A percentile compares a stretch with the other conserved stretches of the same genome.
Conservation (phyloP, 1,140 invertebrate genomes). For the Lethocerus indicus region DNA sequence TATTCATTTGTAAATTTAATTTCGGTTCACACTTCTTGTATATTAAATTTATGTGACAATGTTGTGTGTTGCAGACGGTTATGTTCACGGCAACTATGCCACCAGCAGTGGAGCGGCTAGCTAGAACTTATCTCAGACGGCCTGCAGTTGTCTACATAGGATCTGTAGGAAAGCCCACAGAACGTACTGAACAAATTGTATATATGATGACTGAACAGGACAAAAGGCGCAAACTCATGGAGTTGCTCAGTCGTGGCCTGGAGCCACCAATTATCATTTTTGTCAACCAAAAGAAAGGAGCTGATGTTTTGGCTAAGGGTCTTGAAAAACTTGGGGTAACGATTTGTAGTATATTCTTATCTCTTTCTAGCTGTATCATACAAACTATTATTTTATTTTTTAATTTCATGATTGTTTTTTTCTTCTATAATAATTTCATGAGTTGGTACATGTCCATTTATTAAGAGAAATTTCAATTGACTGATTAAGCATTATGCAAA, state of each 20-base stretch:
- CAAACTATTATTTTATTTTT: too few species aligned
- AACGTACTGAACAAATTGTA: conserved; percentile 94
- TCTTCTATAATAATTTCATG: too few species aligned
- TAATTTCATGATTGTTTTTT: too few species aligned
- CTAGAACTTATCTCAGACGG: conserved; percentile 82
- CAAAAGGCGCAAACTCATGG: conserved; percentile 79
- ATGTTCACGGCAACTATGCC: conserved; percentile 99
- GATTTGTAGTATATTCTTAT: too few species aligned
- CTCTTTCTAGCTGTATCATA: too few species aligned
- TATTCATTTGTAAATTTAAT: too few species aligned
- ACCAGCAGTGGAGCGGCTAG: conserved; percentile 88
- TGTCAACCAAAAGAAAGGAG: conserved; percentile 99
- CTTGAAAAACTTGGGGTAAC: conserved; percentile 85
- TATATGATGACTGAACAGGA: conserved; percentile 89
- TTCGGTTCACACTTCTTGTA: too few species aligned
- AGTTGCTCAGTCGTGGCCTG: conserved; percentile 68
- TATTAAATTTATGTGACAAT: too few species aligned
- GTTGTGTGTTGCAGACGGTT: conserved; percentile 58
- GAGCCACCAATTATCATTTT: conserved; percentile 98
- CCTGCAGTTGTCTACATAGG: conserved; percentile 98
- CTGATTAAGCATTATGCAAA: too few species aligned
- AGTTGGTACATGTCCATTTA: too few species aligned
- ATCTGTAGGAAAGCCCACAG: conserved; percentile 94
- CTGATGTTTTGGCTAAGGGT: conserved; percentile 91
- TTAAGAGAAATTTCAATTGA: too few species aligned